Base-by-base conservation (phyloP, 2,888 invertebrate genomes). In the Ectropis crepuscularia region DNA sequence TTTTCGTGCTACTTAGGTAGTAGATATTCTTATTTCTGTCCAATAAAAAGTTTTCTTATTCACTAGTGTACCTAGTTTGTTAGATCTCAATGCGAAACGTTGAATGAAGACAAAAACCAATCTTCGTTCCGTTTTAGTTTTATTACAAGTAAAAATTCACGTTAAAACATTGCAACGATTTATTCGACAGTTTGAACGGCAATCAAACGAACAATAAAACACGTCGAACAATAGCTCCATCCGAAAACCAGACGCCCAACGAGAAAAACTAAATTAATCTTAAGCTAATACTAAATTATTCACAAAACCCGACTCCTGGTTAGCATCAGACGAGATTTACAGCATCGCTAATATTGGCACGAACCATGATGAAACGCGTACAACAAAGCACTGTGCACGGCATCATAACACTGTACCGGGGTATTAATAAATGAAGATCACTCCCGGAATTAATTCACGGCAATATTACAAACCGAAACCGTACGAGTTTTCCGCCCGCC, bases 251-350 rank as follows among this genome's bases (percentile, higher is more conserved):
- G 64, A 63, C 53, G 57, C 53, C 16, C 63, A 58, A 61, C 53
- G 53, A 38, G 16, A 37, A 49, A 61, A 68, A 65, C 62, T 68
- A 69, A 70, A 69, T 69, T 61, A 67, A 51, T 51, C 51, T 51
- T 11, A 10, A 45, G n/a, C 11, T 16, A 28, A 51, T 42, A 9
- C 51, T 68, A 69, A 72, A 72, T 64, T 66, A 67, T 66, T 53
- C 55, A 67, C 54, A 54, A 61, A 64, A 61, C 36, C 41, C 12
- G 47, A 41, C 63, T 59, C 45, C 69, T 68, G 69, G 61, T 65
- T 63, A 58, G 48, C 57, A 68, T 70, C 69, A 63, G 55, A 57
- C 42, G 43, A 63, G 43, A 69, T 69, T 69, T 63, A 68, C 57
- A 55, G 53, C 59, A 61, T 43, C 12, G 50, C 60, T 58, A 58